Evolutionary conservation across 1,140 invertebrate species (phyloP).

Genomic region (Sipha flava): DNA sequence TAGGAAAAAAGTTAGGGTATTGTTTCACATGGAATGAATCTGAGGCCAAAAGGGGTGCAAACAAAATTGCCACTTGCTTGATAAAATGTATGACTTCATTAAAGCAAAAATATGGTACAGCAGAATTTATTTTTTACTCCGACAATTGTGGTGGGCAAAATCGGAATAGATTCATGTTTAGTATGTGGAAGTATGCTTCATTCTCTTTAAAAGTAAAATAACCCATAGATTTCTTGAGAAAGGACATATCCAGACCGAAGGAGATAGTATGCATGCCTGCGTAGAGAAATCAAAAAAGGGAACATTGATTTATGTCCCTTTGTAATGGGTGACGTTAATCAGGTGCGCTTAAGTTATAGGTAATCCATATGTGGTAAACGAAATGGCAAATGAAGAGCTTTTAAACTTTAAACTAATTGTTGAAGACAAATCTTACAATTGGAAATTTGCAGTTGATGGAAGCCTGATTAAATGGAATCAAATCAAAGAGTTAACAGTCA

Average conservation of each 20-base stretch:
- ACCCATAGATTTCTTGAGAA: neutral
- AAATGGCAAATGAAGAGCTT: neutral
- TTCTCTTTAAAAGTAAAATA: neutral
- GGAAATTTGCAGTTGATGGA: neutral
- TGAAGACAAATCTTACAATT: neutral
- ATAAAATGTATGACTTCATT: neutral
- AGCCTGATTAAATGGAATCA: neutral
- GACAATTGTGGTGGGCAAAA: slow-evolving; percentile 16
- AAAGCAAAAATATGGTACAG: slow-evolving; percentile 22
- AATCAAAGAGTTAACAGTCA: neutral
- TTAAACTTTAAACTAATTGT: neutral
- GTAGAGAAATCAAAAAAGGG: neutral
- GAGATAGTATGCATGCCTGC: neutral
- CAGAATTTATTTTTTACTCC: slow-evolving; percentile 15
- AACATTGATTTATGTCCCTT: neutral
- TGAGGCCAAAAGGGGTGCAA: slow-evolving; percentile 33
- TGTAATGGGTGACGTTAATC: neutral
- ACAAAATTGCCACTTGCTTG: neutral
- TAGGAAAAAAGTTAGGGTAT: neutral
- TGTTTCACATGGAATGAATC: neutral
- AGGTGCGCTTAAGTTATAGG: neutral
- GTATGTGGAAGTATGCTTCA: neutral
- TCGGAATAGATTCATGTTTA: slow-evolving; percentile 7
- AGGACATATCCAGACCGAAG: neutral
- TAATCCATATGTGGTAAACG: neutral